These are phyloP conservation scores for Epirrhoe alternata DNA, from an alignment of 2,888 invertebrate species.

Conservation along the genomic window DNA sequence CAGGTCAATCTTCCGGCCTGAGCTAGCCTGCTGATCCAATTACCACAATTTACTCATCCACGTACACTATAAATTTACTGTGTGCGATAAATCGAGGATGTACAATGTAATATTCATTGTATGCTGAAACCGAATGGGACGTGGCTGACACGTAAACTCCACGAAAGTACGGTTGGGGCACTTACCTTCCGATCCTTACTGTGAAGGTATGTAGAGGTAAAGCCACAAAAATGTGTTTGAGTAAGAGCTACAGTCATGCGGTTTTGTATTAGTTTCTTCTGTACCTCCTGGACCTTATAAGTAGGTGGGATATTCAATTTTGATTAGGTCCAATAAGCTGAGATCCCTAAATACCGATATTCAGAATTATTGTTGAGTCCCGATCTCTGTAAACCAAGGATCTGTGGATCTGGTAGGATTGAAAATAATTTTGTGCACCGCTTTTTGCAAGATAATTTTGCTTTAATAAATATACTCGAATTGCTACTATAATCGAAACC, in stretches of 20 bases:
- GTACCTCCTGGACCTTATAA: background rate
- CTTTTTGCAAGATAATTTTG: no score
- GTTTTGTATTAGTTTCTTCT: constrained; percentile 3
- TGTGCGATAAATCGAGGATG: constrained; percentile 7
- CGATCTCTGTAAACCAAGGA: no score
- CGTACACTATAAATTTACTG: constrained; percentile 20
- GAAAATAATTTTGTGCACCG: no score
- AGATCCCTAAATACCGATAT: no score
- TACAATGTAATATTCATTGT: constrained; percentile 29
- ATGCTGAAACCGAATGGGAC: constrained; percentile 14
- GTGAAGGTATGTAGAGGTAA: constrained; percentile 15
- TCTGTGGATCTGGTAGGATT: no score
- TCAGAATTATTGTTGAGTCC: no score
- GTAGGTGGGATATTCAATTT: no score
- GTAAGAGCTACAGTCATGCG: constrained; percentile 3
- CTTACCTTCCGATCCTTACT: constrained; percentile 26
- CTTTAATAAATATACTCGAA: no score
- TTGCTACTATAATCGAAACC: no score
- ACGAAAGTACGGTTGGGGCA: constrained; percentile 25
- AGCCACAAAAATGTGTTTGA: constrained; percentile 22
- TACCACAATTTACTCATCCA: constrained; percentile 26
- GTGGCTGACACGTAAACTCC: constrained; percentile 23
- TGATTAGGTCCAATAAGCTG: no score
- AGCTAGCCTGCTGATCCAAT: constrained; percentile 12
- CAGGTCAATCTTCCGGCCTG: constrained; percentile 13